These are phyloP conservation scores for Rissa tridactyla DNA, from an alignment of 2,113 vertebrate species.

Conservation along the genomic window DNA sequence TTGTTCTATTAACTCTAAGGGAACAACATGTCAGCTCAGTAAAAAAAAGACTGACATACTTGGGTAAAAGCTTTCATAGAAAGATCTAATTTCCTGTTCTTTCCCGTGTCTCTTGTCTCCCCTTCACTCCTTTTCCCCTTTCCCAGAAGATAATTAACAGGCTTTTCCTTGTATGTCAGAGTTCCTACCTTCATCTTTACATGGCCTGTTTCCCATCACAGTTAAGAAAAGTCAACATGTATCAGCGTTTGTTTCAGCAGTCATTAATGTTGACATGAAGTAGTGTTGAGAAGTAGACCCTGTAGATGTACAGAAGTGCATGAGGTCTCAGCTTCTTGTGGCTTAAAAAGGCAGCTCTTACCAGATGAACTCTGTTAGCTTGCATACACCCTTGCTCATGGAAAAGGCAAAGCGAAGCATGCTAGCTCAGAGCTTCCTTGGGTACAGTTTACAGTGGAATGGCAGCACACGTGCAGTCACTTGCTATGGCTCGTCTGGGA, in stretches of 20 bases:
- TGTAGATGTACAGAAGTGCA: too few relatives aligned
- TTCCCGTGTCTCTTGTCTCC: not conserved
- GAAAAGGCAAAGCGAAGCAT: not conserved
- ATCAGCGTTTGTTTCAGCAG: not conserved
- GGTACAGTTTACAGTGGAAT: not conserved
- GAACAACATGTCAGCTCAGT: not conserved
- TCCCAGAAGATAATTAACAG: not conserved
- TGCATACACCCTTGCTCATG: not conserved
- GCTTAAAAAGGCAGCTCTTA: not conserved
- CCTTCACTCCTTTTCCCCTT: not conserved
- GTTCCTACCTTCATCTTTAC: not conserved
- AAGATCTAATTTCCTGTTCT: not conserved
- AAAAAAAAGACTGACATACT: not conserved
- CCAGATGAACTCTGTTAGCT: too few relatives aligned
- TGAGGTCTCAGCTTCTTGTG: not conserved
- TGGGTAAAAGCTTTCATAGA: not conserved
- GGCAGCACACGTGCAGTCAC: fast-evolving
- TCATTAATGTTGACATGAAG: not conserved
- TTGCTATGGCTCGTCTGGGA: not conserved
- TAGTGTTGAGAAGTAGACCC: not conserved
- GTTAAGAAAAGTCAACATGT: not conserved
- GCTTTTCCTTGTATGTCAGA: not conserved
- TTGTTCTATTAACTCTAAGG: not conserved
- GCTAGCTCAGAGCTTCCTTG: not conserved
- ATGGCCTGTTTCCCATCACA: not conserved